Percentiles rank a stretch among this genome's conserved stretches.
Conservation (phyloP, 2,797 vertebrate species). For the Helostoma temminkii region DNA sequence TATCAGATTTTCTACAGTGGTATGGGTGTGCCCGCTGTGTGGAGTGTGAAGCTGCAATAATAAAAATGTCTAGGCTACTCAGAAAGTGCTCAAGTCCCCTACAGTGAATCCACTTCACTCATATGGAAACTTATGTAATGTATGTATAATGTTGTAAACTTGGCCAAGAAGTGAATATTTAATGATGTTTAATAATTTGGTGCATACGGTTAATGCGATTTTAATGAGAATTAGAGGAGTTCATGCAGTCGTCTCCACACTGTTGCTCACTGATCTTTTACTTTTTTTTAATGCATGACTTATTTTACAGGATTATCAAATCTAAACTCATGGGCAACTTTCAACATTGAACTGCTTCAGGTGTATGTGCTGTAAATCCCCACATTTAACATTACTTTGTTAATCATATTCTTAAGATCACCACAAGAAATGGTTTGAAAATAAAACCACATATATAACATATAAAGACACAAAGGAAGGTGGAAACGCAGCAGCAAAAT, state of each 20-base stretch:
- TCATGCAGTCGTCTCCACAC: too few relatives aligned
- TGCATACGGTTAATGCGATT: neutral
- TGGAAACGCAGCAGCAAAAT: neutral
- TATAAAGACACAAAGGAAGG: too few relatives aligned
- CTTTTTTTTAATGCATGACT: neutral
- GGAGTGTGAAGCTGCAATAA: neutral
- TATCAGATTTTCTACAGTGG: slow-evolving; percentile 2
- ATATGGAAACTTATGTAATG: neutral
- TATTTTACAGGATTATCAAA: neutral
- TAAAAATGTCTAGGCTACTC: neutral
- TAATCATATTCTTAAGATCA: neutral
- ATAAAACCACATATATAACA: neutral
- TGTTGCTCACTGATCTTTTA: too few relatives aligned
- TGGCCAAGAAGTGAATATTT: too few relatives aligned
- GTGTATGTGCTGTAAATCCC: neutral
- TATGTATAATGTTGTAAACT: too few relatives aligned
- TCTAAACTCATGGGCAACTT: neutral
- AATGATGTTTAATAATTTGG: too few relatives aligned
- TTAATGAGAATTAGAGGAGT: too few relatives aligned
- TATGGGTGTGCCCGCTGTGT: slow-evolving; percentile 5
- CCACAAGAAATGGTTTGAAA: neutral
- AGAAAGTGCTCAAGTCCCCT: neutral
- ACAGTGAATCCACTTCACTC: too few relatives aligned
- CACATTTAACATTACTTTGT: too few relatives aligned
- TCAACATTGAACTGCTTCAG: neutral